phyloP scores from a whole-genome alignment of 2,113 vertebrate species.

The Piaya cayana region DNA sequence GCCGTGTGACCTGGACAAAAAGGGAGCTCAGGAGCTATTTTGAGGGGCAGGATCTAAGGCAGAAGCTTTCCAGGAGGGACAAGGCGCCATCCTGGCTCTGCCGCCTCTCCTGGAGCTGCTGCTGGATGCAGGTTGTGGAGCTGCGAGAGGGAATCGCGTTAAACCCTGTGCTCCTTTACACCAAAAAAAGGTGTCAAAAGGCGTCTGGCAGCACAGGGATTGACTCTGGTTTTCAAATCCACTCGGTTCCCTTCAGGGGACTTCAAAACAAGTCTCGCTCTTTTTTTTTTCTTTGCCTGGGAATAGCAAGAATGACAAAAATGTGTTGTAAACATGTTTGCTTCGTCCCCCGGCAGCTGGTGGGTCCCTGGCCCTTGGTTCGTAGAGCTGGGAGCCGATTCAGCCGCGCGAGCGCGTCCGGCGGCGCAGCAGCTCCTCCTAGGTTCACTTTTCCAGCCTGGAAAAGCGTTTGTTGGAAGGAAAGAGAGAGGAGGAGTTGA shows the following conservation, averaged over 20 bases:
- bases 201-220: background rate
- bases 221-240: background rate
- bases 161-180: background rate
- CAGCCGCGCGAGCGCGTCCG: no score
- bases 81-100: background rate
- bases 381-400: background rate
- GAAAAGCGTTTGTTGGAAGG: fast-evolving
- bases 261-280: fast-evolving
- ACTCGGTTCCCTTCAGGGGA: background rate
- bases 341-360: background rate
- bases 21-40: background rate
- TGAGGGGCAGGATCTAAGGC: background rate
- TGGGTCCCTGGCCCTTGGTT: background rate
- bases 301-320: background rate
- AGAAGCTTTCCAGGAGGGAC: background rate
- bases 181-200: background rate
- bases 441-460: fast-evolving
- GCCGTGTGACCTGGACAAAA: background rate
- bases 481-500: background rate
- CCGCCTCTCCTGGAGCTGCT: no score
- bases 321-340: background rate
- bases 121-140: background rate
- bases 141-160: background rate
- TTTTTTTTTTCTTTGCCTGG: background rate
- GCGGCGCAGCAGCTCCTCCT: background rate